Evolutionary conservation across 1,140 invertebrate species (phyloP).

Genomic region (Aphelinus certus): DNA sequence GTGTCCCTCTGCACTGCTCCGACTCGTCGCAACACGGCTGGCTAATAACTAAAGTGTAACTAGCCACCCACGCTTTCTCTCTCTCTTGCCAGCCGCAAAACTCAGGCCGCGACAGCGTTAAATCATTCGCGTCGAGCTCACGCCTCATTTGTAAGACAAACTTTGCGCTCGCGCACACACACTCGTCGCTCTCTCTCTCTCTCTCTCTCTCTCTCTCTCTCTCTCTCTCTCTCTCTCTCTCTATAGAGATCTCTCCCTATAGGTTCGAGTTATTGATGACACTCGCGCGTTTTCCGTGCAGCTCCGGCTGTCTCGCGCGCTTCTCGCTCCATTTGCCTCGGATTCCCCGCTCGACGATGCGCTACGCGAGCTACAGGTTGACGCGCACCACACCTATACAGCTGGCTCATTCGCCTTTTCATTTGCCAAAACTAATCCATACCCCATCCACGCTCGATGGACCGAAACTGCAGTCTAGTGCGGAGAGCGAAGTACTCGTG

Average conservation of each 20-base stretch:
- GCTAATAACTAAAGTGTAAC: slow-evolving; percentile 56
- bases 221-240: slow-evolving; percentile 40
- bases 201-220: slow-evolving; percentile 40
- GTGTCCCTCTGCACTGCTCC: neutral
- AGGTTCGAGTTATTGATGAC: too few relatives aligned
- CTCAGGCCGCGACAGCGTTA: slow-evolving; percentile 45
- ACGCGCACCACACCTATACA: too few relatives aligned
- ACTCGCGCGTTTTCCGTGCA: too few relatives aligned
- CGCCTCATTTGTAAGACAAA: slow-evolving; percentile 66
- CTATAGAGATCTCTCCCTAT: too few relatives aligned
- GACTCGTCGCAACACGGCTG: neutral
- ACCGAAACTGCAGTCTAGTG: too few relatives aligned
- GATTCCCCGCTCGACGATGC: too few relatives aligned
- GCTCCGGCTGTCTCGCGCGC: neutral
- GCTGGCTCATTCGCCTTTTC: too few relatives aligned
- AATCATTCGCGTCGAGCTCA: slow-evolving; percentile 60
- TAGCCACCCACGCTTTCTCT: slow-evolving; percentile 49
- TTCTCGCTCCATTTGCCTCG: neutral
- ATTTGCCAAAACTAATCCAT: too few relatives aligned
- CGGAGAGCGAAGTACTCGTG: too few relatives aligned
- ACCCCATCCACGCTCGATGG: too few relatives aligned
- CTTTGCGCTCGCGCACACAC: slow-evolving; percentile 34
- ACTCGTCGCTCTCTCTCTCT: slow-evolving; percentile 37
- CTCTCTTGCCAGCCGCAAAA: neutral
- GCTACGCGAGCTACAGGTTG: too few relatives aligned